Evolutionary conservation across 1,140 invertebrate species (phyloP).

Genomic region (Cyrtorhinus lividipennis): DNA sequence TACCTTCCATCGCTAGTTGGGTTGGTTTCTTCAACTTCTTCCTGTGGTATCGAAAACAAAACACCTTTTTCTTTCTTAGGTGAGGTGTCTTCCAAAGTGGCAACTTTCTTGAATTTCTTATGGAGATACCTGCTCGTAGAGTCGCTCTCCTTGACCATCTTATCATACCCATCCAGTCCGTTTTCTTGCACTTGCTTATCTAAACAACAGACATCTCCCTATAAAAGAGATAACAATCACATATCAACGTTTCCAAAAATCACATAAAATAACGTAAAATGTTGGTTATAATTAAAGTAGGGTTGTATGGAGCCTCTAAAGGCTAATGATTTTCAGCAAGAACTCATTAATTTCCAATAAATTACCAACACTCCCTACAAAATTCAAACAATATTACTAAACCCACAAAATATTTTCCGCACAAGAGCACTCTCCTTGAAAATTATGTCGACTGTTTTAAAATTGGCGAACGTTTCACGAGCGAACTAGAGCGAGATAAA

Average conservation of each 20-base stretch:
- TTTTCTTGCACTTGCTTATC: conserved; percentile 10
- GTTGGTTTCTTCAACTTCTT: neutral
- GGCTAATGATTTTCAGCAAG: no score
- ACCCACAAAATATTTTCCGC: no score
- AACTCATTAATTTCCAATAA: no score
- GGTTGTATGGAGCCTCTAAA: no score
- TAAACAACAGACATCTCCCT: conserved; percentile 3
- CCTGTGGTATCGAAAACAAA: neutral
- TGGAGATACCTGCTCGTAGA: conserved; percentile 56
- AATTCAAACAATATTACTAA: no score
- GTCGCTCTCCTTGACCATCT: conserved; percentile 11
- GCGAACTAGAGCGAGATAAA: neutral
- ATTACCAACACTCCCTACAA: no score
- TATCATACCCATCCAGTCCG: conserved; percentile 10
- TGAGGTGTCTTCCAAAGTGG: conserved; percentile 30
- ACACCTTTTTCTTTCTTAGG: neutral
- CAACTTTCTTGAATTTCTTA: conserved; percentile 81
- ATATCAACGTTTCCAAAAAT: no score
- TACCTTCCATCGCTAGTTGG: conserved; percentile 39
- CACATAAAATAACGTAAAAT: no score
- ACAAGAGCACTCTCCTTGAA: no score
- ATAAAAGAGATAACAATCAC: neutral
- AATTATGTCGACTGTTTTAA: no score
- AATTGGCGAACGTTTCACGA: no score
- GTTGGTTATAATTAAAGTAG: no score